These are phyloP conservation scores for Pentalonia nigronervosa DNA, from an alignment of 1,140 invertebrate genomes.

Conservation along the genomic window DNA sequence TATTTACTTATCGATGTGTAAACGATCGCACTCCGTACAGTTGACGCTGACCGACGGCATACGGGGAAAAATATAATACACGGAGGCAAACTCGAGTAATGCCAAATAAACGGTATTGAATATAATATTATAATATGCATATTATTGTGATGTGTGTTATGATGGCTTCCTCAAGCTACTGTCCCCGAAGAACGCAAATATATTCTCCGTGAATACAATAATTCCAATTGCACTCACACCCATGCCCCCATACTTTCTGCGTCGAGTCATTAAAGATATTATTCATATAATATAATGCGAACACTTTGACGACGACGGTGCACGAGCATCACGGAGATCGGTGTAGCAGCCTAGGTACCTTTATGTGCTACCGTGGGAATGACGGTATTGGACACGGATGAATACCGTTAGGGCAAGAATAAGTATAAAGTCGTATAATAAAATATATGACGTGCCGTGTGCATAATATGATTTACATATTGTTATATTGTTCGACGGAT, in stretches of 20 bases:
- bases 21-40: no score
- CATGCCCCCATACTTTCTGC: neutral
- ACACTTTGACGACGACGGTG: neutral
- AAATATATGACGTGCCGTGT: neutral
- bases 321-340: neutral
- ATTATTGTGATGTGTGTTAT: no score
- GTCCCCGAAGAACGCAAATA: neutral
- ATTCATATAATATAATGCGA: constrained; percentile 16
- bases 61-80: no score
- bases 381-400: neutral
- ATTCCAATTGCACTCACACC: neutral
- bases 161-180: neutral
- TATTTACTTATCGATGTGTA: no score
- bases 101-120: no score
- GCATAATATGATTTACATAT: neutral
- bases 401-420: constrained; percentile 32
- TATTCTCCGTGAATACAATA: neutral
- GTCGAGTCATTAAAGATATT: constrained; percentile 3
- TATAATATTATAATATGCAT: no score
- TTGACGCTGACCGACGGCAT: no score
- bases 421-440: neutral
- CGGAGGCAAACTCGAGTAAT: no score
- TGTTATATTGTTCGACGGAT: neutral
- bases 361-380: constrained; percentile 25
- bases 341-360: neutral